phyloP scores from a whole-genome alignment of 2,888 invertebrate genomes.

The Argyresthia albistria region DNA sequence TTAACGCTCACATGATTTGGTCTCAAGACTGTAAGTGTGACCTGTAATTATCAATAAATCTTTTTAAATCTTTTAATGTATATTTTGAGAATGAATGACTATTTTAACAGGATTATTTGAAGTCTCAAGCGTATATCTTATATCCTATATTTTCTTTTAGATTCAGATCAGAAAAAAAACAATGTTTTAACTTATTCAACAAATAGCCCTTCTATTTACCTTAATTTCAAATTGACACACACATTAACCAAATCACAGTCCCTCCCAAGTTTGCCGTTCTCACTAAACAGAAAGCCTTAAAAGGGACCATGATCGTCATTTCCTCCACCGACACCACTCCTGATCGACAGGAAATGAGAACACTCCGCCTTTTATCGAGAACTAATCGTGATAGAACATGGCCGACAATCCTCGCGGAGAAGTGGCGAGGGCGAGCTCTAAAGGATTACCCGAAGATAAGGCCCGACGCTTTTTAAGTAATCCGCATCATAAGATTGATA shows the following conservation, averaged over 20 bases:
- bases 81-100: too few relatives aligned
- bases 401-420: constrained; percentile 9
- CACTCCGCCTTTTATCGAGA: constrained; percentile 40
- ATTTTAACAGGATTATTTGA: too few relatives aligned
- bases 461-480: background rate
- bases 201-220: too few relatives aligned
- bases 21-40: too few relatives aligned
- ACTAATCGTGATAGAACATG: constrained; percentile 38
- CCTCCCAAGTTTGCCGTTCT: too few relatives aligned
- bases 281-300: background rate
- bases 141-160: too few relatives aligned
- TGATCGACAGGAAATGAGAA: constrained; percentile 39
- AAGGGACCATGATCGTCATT: constrained; percentile 23
- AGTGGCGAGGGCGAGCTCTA: background rate
- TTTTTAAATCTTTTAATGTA: too few relatives aligned
- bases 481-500: background rate
- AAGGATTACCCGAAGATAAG: background rate
- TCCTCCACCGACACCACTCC: constrained; percentile 35
- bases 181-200: background rate
- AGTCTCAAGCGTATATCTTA: too few relatives aligned
- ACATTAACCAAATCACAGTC: background rate
- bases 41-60: too few relatives aligned
- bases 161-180: background rate
- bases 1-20: too few relatives aligned
- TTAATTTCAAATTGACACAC: background rate